Evolutionary conservation across 2,113 vertebrate genomes (phyloP).

Genomic region (Perca flavescens): DNA sequence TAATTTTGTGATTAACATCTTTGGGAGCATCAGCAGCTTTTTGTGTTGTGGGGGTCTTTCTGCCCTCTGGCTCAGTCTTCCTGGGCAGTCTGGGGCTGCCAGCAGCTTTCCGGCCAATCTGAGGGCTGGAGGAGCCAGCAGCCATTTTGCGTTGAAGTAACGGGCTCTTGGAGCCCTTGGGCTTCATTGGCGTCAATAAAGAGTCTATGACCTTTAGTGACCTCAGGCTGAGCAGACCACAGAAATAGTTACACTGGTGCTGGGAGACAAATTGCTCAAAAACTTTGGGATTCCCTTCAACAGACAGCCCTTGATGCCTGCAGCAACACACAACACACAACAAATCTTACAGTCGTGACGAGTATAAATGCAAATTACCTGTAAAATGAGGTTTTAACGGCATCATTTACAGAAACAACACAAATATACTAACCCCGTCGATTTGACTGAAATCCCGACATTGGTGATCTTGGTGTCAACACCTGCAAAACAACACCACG

Average conservation of each 20-base stretch:
- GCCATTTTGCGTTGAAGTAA: slow-evolving; percentile 86
- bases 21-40: slow-evolving; percentile 75
- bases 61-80: slow-evolving; percentile 77
- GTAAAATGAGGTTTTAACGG: slow-evolving; percentile 49
- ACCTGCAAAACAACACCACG: slow-evolving; percentile 84
- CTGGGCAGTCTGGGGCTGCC: slow-evolving; percentile 85
- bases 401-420: slow-evolving; percentile 35
- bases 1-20: slow-evolving; percentile 24
- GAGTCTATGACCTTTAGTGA: slow-evolving; percentile 86
- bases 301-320: slow-evolving; percentile 94
- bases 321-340: slow-evolving; percentile 33
- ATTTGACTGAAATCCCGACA: slow-evolving; percentile 91
- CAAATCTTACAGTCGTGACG: slow-evolving; percentile 11
- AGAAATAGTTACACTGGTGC: slow-evolving; percentile 94
- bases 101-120: slow-evolving; percentile 84
- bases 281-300: slow-evolving; percentile 88
- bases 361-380: slow-evolving; percentile 48
- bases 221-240: slow-evolving; percentile 88
- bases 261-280: slow-evolving; percentile 89
- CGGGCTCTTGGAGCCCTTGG: slow-evolving; percentile 92
- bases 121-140: slow-evolving; percentile 90
- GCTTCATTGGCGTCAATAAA: slow-evolving; percentile 83
- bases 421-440: slow-evolving; percentile 88
- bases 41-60: slow-evolving; percentile 65
- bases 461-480: slow-evolving; percentile 94